phyloP scores from a whole-genome alignment of 2,888 invertebrate species.

The Pristionchus fissidentatus region DNA sequence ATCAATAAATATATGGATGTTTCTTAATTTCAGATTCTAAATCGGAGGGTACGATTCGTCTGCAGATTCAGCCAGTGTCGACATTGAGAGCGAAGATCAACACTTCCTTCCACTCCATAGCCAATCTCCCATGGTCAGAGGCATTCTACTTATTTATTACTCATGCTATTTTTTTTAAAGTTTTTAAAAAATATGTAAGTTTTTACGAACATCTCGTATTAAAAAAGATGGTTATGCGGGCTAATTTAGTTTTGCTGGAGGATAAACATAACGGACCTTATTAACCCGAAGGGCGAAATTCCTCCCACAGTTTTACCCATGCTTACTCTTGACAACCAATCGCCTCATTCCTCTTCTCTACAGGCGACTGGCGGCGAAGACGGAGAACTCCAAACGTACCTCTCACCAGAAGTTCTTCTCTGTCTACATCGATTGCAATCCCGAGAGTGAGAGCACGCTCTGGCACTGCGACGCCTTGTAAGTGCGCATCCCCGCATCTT shows the following conservation, averaged over 20 bases:
- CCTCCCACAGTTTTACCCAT: too few relatives aligned
- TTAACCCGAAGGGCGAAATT: background rate
- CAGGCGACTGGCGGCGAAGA: slow-evolving; percentile 74
- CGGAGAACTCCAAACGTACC: slow-evolving; percentile 72
- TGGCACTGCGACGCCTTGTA: slow-evolving; percentile 72
- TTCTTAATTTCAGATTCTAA: slow-evolving; percentile 51
- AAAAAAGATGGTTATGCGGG: background rate
- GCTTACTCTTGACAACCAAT: background rate
- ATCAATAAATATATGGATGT: background rate
- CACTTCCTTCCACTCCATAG: slow-evolving; percentile 65
- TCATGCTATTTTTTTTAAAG: background rate
- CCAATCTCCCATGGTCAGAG: slow-evolving; percentile 67
- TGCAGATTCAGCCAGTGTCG: slow-evolving; percentile 64
- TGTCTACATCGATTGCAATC: slow-evolving; percentile 75
- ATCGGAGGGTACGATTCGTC: slow-evolving; percentile 63
- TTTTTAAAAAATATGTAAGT: background rate
- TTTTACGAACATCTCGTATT: background rate
- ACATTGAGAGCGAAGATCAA: slow-evolving; percentile 61
- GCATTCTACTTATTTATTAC: background rate
- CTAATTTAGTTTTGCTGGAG: background rate
- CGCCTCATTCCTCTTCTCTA: slow-evolving; percentile 45
- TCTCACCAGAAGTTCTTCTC: slow-evolving; percentile 69
- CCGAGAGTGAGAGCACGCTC: slow-evolving; percentile 71
- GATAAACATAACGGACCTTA: background rate
- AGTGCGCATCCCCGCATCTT: background rate